Conservation (phyloP, 2,113 vertebrate species). For the Erythrolamprus reginae region DNA sequence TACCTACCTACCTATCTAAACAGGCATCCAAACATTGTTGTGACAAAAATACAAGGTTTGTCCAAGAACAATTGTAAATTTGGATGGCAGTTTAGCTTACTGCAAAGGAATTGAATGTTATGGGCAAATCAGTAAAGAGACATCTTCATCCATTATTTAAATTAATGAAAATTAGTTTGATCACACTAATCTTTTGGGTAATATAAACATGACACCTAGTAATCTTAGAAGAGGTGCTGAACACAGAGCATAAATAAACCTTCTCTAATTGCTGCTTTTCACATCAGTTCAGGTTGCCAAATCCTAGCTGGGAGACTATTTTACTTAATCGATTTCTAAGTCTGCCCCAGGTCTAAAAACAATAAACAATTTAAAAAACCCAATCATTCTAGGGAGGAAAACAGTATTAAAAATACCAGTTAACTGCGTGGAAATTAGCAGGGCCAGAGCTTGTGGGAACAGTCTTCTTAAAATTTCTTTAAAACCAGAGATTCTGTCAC, state of each 20-base stretch:
- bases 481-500: neutral
- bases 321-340: neutral
- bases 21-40: neutral
- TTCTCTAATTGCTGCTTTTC: neutral
- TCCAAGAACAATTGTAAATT: neutral
- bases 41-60: neutral
- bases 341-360: neutral
- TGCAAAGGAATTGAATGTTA: neutral
- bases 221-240: neutral
- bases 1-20: neutral
- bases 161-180: neutral
- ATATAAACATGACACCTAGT: neutral
- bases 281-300: neutral
- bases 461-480: neutral
- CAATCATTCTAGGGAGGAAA: neutral
- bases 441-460: neutral
- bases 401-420: neutral
- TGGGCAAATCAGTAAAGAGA: neutral
- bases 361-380: neutral
- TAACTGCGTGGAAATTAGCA: neutral
- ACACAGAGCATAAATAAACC: neutral
- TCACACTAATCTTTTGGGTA: neutral
- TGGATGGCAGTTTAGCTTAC: neutral
- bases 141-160: neutral
- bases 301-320: neutral